Evolutionary conservation across 2,888 invertebrate species (phyloP), one percentile per base, ranked within the genome.

Genomic region (Alviniconcha strummeri): DNA sequence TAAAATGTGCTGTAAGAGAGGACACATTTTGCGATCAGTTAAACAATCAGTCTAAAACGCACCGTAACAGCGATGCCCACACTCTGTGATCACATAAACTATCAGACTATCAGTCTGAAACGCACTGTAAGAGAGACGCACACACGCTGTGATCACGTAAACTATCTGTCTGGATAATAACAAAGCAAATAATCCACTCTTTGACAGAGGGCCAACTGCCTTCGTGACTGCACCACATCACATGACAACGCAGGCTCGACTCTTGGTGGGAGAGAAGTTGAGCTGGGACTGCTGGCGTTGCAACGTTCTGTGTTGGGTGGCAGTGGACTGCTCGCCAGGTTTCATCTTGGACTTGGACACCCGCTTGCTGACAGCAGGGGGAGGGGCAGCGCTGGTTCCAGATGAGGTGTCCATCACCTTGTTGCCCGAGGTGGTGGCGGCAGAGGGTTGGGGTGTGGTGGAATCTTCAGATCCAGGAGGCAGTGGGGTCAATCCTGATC

Each of bases 231-330:
- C 36, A 36, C 36, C 36, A 3, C 55, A 19, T 79, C 56, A 85
- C 84, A 85, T 85, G 69, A 85, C 17, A 36, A 76, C 9, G 52
- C 85, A 85, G 19, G 85, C 80, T 78, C 78, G 84, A 67, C 85
- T 85, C 76, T 82, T 85, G 36, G 64, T 74, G 19, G n/a, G 19
- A n/a, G 82, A 67, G 56, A 81, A 72, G 9, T 72, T 71, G 19
- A 79, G 57, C 69, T 82, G 56, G 52, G 82, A 82, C 5, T 72
- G 71, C 19, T 83, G 83, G 5, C 64, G 78, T 54, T 82, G 84
- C 17, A 56, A 77, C 36, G 17, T 36, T 15, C n/a, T n/a, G 15
- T 72, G n/a, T 8, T 55, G 55, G 60, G 78, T n/a, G 4, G 19
- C 15, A 15, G 69, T 52, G 11, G 36, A n/a, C 17, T n/a, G 67